Conservation (phyloP, 2,113 vertebrate genomes). For the Sphyrna mokarran region DNA sequence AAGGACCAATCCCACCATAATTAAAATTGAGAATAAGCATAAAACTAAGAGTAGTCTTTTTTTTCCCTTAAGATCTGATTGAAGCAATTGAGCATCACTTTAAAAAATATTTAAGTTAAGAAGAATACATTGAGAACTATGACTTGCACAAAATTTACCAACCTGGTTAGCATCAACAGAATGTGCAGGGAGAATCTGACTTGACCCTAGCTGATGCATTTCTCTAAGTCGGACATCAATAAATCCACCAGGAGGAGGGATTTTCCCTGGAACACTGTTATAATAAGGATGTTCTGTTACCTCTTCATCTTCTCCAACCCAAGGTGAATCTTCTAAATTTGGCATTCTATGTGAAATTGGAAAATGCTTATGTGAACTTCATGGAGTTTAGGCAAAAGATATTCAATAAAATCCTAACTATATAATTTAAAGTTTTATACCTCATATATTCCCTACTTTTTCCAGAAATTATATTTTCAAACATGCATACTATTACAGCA, state of each 20-base stretch:
- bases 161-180: conserved; percentile 67
- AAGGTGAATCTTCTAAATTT: conserved; percentile 81
- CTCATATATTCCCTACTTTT: background rate
- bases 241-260: conserved; percentile 76
- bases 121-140: background rate
- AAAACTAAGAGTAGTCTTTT: background rate
- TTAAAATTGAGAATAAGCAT: background rate
- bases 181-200: conserved; percentile 51
- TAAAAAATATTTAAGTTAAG: background rate
- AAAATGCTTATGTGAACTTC: background rate
- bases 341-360: conserved; percentile 62
- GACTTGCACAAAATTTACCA: conserved; percentile 15
- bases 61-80: background rate
- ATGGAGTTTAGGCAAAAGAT: background rate
- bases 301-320: conserved; percentile 80
- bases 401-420: background rate
- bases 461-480: background rate
- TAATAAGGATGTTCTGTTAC: conserved; percentile 79
- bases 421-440: background rate
- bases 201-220: background rate
- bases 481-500: background rate
- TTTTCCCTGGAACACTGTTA: conserved; percentile 86
- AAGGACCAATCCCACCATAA: background rate
- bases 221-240: conserved; percentile 66
- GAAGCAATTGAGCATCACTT: background rate